Evolutionary conservation across 2,113 vertebrate species (phyloP), one percentile per base, ranked within the genome.

Genomic region (Nothocercus nigrocapillus): DNA sequence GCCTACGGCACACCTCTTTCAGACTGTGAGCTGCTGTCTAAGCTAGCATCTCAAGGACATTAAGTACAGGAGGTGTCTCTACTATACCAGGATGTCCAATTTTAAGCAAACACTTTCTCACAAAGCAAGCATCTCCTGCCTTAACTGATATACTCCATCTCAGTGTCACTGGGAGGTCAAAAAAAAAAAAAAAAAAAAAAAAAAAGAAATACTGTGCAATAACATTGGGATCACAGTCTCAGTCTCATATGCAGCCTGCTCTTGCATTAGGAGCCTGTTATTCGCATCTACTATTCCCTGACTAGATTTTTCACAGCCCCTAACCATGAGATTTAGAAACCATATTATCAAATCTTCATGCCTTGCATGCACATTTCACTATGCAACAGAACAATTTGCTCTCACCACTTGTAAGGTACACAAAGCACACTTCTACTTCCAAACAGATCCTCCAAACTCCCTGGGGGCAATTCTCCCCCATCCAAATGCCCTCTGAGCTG

Each of bases 141-240:
- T 5, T 86, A 53, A 4, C 13, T 2, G 9, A 3, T 4, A 8
- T 64, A 10, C 5, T 69, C 34, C 30, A 59, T 47, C 19, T 7
- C 47, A 3, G 22, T 2, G 1, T 47, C 36, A 30, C 0, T 49
- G 11, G 4, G 15, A 73, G 22, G 62, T 16, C 47, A 47, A 20
- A 20, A 20, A 47, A 47, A 47, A 9, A 47, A n/a, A n/a, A n/a
- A n/a, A n/a, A n/a, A n/a, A 47, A 47, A 20, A 47, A 47, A 47
- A 20, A 47, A 69, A 81, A 54, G 4, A 27, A 58, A 80, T 13
- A 3, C 11, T 73, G 13, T 17, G 24, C 6, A 64, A 53, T 53
- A 53, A 5, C 5, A 14, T 16, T 16, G 7, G 7, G 20, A 34
- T 88, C 34, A 17, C n/a, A 86, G 47, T 3, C 25, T 42, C n/a